Evolutionary conservation across 2,888 invertebrate species (phyloP), one percentile per base, ranked within the genome.

Genomic region (Ophraella communa): DNA sequence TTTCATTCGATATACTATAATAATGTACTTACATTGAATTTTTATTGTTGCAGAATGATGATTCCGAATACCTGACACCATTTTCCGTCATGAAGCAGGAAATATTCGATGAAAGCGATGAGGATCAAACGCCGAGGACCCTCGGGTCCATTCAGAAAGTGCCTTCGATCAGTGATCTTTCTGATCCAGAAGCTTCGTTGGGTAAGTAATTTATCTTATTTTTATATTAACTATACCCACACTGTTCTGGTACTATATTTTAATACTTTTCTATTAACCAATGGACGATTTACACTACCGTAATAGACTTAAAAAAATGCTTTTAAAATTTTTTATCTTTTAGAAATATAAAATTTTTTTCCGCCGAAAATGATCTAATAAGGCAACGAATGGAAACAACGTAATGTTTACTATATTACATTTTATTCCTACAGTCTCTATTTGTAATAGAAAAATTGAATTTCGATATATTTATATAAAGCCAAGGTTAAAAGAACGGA

Each of bases 91-190:
- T 87, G 79, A 88, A 88, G 78, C 87, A 87, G 78, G 88, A 88
- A 79, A 81, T 84, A 65, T 76, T 84, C 68, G 87, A 87, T 72
- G 87, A 86, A 68, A 84, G 74, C 4, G 87, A 92, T 80, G 90
- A 92, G 81, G 85, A 86, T 62, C 86, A 83, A 68, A 79, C 83
- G 54, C 81, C 83, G 55, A 83, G 83, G 69, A 83, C 85, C 45
- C 81, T 85, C 67, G 83, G 90, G 68, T 88, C 92, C 68, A 77
- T 81, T 64, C 93, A 93, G 84, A 93, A 94, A 83, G 94, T 95
- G 74, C 95, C 95, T 44, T 95, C 94, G 54, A 87, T 95, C 75
- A 94, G 94, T 75, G 95, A 95, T 83, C 87, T 95, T 56, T 94
- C 94, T 56, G 95, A 95, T 83, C 92, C 92, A 64, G 95, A 95